A percentile compares a stretch with the other conserved stretches of the same genome.
Evolutionary conservation across 1,140 invertebrate species (phyloP).

Genomic region (Venustaconcha ellipsiformis): DNA sequence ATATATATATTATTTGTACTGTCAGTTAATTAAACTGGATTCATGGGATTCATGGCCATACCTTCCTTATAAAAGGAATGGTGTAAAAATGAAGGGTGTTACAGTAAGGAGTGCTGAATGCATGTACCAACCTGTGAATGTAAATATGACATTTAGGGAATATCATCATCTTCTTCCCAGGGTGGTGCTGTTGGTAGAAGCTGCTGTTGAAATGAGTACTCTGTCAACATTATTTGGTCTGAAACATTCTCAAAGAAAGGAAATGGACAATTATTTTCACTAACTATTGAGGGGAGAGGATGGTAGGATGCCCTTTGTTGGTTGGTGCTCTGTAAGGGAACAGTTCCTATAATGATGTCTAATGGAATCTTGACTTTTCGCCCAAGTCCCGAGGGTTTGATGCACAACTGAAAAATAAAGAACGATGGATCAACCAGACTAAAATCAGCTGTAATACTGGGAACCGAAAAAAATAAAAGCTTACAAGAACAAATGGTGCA

Average conservation of each 20-base stretch:
- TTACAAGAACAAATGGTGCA: slow-evolving; percentile 23
- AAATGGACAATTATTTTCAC: slow-evolving; percentile 47
- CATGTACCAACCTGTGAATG: too few relatives aligned
- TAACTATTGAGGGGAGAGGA: slow-evolving; percentile 54
- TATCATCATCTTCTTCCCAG: slow-evolving; percentile 63
- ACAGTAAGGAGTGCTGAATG: too few relatives aligned
- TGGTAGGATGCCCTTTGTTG: slow-evolving; percentile 55
- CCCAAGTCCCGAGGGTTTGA: slow-evolving; percentile 60
- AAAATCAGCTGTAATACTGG: slow-evolving; percentile 47
- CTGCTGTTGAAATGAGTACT: slow-evolving; percentile 49
- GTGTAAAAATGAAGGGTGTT: too few relatives aligned
- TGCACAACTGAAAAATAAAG: slow-evolving; percentile 51
- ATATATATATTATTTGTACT: too few relatives aligned
- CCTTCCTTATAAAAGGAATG: too few relatives aligned
- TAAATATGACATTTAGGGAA: slow-evolving; percentile 44
- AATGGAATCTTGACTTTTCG: slow-evolving; percentile 61
- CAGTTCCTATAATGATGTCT: slow-evolving; percentile 59
- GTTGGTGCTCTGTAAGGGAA: slow-evolving; percentile 40
- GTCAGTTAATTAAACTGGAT: too few relatives aligned
- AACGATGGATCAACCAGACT: slow-evolving; percentile 23
- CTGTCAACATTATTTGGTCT: slow-evolving; percentile 49
- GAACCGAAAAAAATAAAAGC: slow-evolving; percentile 60
- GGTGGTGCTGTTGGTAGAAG: slow-evolving; percentile 64
- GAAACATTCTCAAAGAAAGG: slow-evolving; percentile 53
- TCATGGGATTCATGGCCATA: too few relatives aligned